These are phyloP conservation scores for Stigmatopora nigra DNA, from an alignment of 2,113 vertebrate genomes.

Conservation along the genomic window DNA sequence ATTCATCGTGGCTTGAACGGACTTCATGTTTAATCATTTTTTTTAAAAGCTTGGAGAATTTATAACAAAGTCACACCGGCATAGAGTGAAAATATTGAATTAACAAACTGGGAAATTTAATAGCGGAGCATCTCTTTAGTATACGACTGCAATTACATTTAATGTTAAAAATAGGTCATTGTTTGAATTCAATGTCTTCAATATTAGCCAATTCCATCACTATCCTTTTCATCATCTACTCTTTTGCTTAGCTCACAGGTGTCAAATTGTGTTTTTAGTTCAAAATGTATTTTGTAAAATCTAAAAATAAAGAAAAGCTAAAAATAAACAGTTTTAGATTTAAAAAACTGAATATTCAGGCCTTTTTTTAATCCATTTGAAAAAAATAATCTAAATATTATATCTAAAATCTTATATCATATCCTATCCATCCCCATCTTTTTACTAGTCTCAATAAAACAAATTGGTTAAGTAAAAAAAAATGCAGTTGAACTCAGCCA, in stretches of 20 bases:
- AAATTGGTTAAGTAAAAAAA: slow-evolving; percentile 16
- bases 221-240: slow-evolving; percentile 31
- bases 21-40: background rate
- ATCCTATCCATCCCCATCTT: slow-evolving; percentile 15
- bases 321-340: too few species aligned
- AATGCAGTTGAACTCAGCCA: slow-evolving; percentile 18
- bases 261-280: too few species aligned
- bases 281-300: too few species aligned
- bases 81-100: background rate
- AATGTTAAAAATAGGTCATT: background rate
- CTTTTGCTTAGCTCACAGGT: slow-evolving; percentile 3
- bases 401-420: too few species aligned
- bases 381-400: too few species aligned
- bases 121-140: background rate
- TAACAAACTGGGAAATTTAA: background rate
- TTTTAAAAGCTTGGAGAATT: background rate
- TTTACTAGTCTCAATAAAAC: background rate
- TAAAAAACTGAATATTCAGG: too few species aligned
- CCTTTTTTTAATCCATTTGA: too few species aligned
- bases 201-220: slow-evolving; percentile 7
- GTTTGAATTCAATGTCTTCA: too few species aligned
- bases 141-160: background rate
- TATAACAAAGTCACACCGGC: background rate
- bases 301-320: too few species aligned
- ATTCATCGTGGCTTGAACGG: background rate